phyloP scores from a whole-genome alignment of 2,888 invertebrate genomes.

The Drosophila merina region DNA sequence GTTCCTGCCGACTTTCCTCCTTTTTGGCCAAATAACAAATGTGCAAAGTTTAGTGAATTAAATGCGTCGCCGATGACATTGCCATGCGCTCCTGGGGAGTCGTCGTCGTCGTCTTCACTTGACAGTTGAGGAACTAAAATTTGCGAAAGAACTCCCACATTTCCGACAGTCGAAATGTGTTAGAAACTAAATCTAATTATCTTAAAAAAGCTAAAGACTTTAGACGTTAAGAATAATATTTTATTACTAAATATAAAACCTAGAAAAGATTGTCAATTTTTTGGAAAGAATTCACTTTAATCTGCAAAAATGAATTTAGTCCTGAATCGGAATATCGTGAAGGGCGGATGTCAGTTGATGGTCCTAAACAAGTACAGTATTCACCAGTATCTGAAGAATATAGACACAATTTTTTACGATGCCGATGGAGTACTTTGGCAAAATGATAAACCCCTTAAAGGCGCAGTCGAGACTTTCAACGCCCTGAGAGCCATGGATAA shows the following conservation, averaged over 20 bases:
- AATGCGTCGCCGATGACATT: conserved; percentile 60
- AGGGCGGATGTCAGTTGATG: conserved; percentile 53
- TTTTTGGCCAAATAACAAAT: conserved; percentile 56
- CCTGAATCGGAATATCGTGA: conserved; percentile 20
- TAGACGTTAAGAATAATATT: neutral
- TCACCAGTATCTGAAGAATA: conserved; percentile 52
- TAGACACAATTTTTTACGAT: conserved; percentile 44
- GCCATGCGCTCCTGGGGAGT: conserved; percentile 18
- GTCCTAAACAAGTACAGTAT: conserved; percentile 47
- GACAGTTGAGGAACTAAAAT: conserved; percentile 18
- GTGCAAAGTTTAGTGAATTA: conserved; percentile 71
- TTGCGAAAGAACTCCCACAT: neutral
- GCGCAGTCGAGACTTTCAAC: conserved; percentile 57
- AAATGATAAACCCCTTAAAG: conserved; percentile 24
- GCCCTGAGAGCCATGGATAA: conserved; percentile 61
- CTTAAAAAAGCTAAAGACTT: neutral
- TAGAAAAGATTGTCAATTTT: neutral
- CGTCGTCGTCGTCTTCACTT: neutral
- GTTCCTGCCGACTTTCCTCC: conserved; percentile 1
- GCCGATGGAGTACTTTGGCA: conserved; percentile 49
- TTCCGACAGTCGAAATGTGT: conserved; percentile 19
- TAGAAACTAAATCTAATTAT: conserved; percentile 17
- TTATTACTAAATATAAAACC: neutral
- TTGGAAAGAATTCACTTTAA: neutral
- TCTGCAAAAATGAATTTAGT: conserved; percentile 23